Evolutionary conservation across 2,888 invertebrate species (phyloP), one percentile per base, ranked within the genome.

Genomic region (Rhagium mordax): DNA sequence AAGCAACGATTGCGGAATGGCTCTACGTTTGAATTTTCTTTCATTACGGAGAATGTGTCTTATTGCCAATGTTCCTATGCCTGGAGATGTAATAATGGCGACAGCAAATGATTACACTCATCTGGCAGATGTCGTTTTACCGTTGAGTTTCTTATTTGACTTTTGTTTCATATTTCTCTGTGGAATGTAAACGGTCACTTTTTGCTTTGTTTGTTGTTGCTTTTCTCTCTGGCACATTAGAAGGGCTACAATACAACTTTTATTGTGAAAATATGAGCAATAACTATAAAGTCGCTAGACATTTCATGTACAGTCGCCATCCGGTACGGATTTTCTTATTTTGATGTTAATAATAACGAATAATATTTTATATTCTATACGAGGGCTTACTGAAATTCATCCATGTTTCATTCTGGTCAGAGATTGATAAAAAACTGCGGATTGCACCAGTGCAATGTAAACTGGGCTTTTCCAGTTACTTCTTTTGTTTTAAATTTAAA

Each of bases 41-140:
- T 41, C 41, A 41, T 53, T 24, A 24, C 20, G 5, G 24, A 21
- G 27, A 27, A 27, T 27, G 57, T 5, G 15, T 15, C 57, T 57
- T 57, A 27, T 27, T 27, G 57, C 15, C 29, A 16, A 51, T 51
- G 29, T 60, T 33, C n/a, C 16, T 16, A 2, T 15, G 33, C 33
- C 47, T 21, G 21, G 47, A 61, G 61, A 48, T 15, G 41, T 24
- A 61, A 61, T 61, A 61, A 47, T 47, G 61, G 24, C 61, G 21
- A 20, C 61, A 24, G 47, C 6, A 41, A 60, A 47, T 61, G 48
- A 61, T 48, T 20, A 20, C 61, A 29, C 48, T 61, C 60, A 18
- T 41, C 60, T 60, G 60, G 47, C 60, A 60, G 60, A 41, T 47
- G 61, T 48, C 61, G 18, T 47, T 47, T 47, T 20, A 27, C 55